Base-by-base conservation (phyloP, 2,113 vertebrate species). In the Puffinus mauretanicus region DNA sequence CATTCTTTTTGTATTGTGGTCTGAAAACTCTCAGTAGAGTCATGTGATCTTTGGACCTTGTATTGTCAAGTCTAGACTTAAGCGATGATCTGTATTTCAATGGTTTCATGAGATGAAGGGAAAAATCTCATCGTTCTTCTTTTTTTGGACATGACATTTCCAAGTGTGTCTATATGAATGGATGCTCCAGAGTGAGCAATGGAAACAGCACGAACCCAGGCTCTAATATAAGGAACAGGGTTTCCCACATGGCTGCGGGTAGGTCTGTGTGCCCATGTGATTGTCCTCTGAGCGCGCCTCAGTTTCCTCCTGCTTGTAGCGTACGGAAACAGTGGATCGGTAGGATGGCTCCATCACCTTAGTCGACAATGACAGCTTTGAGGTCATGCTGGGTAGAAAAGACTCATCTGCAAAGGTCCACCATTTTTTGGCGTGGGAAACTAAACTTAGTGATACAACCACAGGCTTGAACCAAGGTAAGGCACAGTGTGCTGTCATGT, bases 281-380 rank as follows among this genome's bases (percentile, higher is more conserved):
- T 20, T 32, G 29, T 75, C 27, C 26, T 82, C 30, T 7, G 16
- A 34, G 18, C 0, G 1, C 30, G 61, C 11, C 40, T 71, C 24
- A 42, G 40, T 46, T 13, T 64, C n/a, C n/a, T 73, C 4, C 22
- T 42, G 16, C 44, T 24, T 22, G 17, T 47, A 54, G 65, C 0
- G 0, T 58, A 7, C 19, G 34, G 66, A 93, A 72, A 34, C 30
- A 30, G 19, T 66, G 76, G 11, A 6, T 46, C 0, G 0, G 40
- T 61, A 52, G 36, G 40, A 34, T 88, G 40, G 29, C 18, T 11
- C 44, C 6, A 16, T 58, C n/a, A 38, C 49, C 6, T 18, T 70
- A 36, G 30, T 8, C 2, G 3, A 21, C 3, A 3, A 13, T 1
- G 4, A 10, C 12, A 76, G 29, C 16, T 79, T 82, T 62, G 34